Conservation (phyloP, 2,888 invertebrate genomes). For the Caenorhabditis sp. region DNA sequence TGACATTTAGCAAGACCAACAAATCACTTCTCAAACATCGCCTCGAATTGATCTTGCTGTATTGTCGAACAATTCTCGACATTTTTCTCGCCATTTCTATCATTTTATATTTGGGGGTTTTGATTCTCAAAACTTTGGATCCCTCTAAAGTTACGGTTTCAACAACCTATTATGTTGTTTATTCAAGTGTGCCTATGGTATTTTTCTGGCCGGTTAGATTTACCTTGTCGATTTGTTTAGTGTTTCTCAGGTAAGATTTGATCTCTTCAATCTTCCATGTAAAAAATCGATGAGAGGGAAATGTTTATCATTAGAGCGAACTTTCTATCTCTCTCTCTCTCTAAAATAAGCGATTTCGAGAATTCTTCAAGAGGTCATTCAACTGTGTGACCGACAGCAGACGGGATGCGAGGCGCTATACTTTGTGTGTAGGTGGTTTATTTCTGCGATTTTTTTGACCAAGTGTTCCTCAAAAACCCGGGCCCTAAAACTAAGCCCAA, state of each 20-base stretch:
- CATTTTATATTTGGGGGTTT: slow-evolving; percentile 15
- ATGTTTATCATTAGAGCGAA: no score
- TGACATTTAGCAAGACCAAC: slow-evolving; percentile 21
- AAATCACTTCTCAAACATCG: slow-evolving; percentile 10
- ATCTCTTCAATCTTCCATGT: no score
- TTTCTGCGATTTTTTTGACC: no score
- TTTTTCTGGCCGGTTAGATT: slow-evolving; percentile 27
- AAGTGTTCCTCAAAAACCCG: no score
- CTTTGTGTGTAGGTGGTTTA: no score
- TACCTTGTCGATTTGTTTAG: slow-evolving; percentile 18
- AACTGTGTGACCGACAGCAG: no score
- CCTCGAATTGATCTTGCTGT: slow-evolving; percentile 17
- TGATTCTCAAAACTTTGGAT: slow-evolving; percentile 22
- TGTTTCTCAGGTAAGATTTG: slow-evolving; percentile 13
- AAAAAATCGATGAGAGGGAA: no score
- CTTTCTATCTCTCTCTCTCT: no score
- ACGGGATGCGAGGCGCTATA: no score
- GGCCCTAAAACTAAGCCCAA: no score
- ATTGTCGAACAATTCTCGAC: slow-evolving; percentile 16
- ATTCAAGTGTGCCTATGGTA: slow-evolving; percentile 17
- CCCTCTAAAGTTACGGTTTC: slow-evolving; percentile 10
- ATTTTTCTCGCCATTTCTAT: slow-evolving; percentile 22
- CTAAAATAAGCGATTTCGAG: no score
- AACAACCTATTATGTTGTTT: slow-evolving; percentile 27
- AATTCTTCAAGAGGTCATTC: no score